Conservation (phyloP, 2,888 invertebrate species). For the Formica aserva region DNA sequence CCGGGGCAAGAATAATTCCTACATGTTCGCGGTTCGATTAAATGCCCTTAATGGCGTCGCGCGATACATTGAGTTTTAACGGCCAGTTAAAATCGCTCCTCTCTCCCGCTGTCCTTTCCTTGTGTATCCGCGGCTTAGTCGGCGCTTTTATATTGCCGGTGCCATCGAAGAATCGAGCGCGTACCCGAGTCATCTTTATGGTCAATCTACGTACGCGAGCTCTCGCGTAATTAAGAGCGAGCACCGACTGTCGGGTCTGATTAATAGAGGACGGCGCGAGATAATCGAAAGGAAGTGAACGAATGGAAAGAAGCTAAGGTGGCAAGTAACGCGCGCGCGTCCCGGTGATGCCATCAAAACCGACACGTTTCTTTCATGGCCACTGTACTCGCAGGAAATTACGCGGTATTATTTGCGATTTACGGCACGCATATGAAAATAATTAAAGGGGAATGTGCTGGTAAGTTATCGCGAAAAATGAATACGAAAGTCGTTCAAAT, state of each 20-base stretch:
- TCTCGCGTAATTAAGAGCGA: conserved; percentile 83
- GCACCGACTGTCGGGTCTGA: conserved; percentile 83
- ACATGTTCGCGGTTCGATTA: conserved; percentile 58
- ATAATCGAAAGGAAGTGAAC: conserved; percentile 85
- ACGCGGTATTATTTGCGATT: conserved; percentile 65
- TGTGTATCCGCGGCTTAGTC: conserved; percentile 57
- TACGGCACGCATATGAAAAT: conserved; percentile 65
- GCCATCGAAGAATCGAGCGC: conserved; percentile 79
- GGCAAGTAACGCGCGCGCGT: conserved; percentile 62
- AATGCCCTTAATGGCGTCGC: conserved; percentile 58
- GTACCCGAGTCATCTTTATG: conserved; percentile 83
- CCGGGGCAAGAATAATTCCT: conserved; percentile 23
- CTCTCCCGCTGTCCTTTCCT: conserved; percentile 47
- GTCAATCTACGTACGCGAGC: conserved; percentile 82
- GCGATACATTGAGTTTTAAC: conserved; percentile 56
- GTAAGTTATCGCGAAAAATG: conserved; percentile 51
- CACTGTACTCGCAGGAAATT: conserved; percentile 71
- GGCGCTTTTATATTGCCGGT: conserved; percentile 69
- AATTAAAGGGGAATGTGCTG: conserved; percentile 56
- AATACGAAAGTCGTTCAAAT: conserved; percentile 52
- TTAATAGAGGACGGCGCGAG: conserved; percentile 85
- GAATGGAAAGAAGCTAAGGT: conserved; percentile 81
- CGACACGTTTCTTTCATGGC: conserved; percentile 63
- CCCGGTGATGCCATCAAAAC: conserved; percentile 71
- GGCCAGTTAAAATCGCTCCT: conserved; percentile 54